Evolutionary conservation across 2,797 vertebrate genomes (phyloP).

Genomic region (Macropodus opercularis): DNA sequence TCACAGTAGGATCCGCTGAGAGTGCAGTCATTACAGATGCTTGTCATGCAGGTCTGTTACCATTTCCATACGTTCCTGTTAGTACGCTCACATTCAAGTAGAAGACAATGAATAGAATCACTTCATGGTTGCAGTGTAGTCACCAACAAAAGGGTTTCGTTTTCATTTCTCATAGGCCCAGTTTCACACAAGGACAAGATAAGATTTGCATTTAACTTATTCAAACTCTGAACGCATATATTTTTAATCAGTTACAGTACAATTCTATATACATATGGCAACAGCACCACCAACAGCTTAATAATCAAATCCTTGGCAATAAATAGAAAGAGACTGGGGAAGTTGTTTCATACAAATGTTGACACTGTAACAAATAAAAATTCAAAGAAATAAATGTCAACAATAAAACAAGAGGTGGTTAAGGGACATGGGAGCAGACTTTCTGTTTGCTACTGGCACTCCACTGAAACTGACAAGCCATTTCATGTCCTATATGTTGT

Average conservation of each 20-base stretch:
- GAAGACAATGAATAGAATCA: slow-evolving; percentile 41
- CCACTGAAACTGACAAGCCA: slow-evolving; percentile 34
- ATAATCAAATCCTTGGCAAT: slow-evolving; percentile 42
- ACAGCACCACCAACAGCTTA: slow-evolving; percentile 80
- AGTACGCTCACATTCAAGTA: slow-evolving; percentile 48
- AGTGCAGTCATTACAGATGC: slow-evolving; percentile 60
- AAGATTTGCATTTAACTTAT: slow-evolving; percentile 43
- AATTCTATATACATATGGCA: slow-evolving; percentile 67
- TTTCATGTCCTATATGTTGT: slow-evolving; percentile 40
- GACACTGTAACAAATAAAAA: slow-evolving; percentile 11
- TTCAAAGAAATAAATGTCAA: too few relatives aligned
- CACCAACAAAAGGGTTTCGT: slow-evolving; percentile 42
- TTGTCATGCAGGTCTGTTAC: slow-evolving; percentile 47
- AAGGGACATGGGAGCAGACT: slow-evolving; percentile 12
- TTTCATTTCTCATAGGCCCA: slow-evolving; percentile 27
- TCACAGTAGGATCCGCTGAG: slow-evolving; percentile 56
- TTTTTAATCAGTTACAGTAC: slow-evolving; percentile 44
- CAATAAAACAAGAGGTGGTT: neutral
- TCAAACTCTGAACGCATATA: slow-evolving; percentile 40
- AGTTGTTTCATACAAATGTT: slow-evolving; percentile 1
- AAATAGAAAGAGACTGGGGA: slow-evolving; percentile 4
- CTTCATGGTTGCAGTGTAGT: slow-evolving; percentile 35
- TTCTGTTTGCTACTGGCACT: slow-evolving; percentile 23
- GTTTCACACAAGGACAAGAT: slow-evolving; percentile 33
- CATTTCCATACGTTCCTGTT: slow-evolving; percentile 51